A percentile compares a stretch with the other conserved stretches of the same genome.
Evolutionary conservation across 1,140 invertebrate species (phyloP).

Genomic region (Cryptotermes secundus): DNA sequence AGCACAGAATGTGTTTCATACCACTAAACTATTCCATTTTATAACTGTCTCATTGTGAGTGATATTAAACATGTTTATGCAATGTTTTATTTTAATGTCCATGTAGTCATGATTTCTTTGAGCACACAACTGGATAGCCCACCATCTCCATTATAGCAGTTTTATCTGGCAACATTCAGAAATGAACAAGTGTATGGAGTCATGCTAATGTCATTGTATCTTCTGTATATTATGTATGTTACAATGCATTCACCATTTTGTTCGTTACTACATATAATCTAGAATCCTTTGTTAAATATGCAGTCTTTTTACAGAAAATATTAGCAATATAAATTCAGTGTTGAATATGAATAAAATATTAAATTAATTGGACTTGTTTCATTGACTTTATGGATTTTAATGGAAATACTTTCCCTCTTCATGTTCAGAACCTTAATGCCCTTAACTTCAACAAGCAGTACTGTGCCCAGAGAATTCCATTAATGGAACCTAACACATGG

Average conservation of each 20-base stretch:
- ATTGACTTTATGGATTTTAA: not conserved
- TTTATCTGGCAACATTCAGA: not conserved
- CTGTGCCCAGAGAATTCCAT: too few species aligned
- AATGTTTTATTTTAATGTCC: not conserved
- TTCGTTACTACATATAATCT: constrained; percentile 10
- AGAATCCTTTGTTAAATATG: constrained; percentile 15
- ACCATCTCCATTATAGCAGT: not conserved
- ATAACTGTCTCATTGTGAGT: not conserved
- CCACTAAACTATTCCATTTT: not conserved
- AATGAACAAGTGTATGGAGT: not conserved
- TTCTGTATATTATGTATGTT: constrained; percentile 8
- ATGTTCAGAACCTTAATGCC: too few species aligned
- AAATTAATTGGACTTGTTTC: not conserved
- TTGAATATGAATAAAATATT: constrained; percentile 10
- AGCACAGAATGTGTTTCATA: not conserved
- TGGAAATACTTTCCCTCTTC: too few species aligned
- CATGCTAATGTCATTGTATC: not conserved
- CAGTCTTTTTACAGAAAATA: constrained; percentile 8
- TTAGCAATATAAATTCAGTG: not conserved
- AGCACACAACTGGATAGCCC: not conserved
- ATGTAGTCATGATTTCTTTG: not conserved
- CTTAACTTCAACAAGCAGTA: too few species aligned
- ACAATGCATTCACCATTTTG: not conserved
- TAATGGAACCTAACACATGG: too few species aligned
- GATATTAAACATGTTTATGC: constrained; percentile 1